These are phyloP conservation scores for Saxidomus purpurata DNA, from an alignment of 1,140 invertebrate genomes.

Conservation along the genomic window DNA sequence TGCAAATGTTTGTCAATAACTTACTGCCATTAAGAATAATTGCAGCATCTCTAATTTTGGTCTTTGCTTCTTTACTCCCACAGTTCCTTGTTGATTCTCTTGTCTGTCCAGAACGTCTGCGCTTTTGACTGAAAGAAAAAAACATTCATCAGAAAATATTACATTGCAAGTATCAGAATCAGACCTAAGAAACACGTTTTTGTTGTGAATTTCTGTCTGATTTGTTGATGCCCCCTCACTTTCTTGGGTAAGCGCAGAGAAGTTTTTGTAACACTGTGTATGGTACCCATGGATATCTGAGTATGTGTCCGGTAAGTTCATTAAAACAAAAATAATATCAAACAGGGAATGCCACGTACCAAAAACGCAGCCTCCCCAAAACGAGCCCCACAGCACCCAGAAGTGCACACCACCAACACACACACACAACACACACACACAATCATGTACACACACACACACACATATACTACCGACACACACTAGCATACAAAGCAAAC, in stretches of 20 bases:
- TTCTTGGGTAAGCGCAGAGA: neutral
- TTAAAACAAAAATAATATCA: too few relatives aligned
- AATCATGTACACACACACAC: too few relatives aligned
- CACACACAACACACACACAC: too few relatives aligned
- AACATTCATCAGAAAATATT: neutral
- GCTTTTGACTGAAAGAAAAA: neutral
- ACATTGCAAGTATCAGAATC: neutral
- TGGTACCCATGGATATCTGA: conserved; percentile 1
- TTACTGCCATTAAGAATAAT: neutral
- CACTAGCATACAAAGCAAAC: too few relatives aligned
- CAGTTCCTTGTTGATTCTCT: neutral
- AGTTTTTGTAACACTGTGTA: conserved; percentile 5
- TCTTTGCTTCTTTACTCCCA: neutral
- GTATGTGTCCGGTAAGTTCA: neutral
- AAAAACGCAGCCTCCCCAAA: too few relatives aligned
- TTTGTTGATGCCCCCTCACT: too few relatives aligned
- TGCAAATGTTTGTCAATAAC: neutral
- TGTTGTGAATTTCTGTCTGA: neutral
- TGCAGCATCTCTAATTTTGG: neutral
- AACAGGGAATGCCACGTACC: too few relatives aligned
- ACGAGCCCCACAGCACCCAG: too few relatives aligned
- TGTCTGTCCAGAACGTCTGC: neutral
- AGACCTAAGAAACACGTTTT: neutral
- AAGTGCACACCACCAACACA: too few relatives aligned
- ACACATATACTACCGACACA: too few relatives aligned